These are phyloP conservation scores for Geotrypetes seraphini DNA, from an alignment of 2,797 vertebrate genomes.

Conservation along the genomic window DNA sequence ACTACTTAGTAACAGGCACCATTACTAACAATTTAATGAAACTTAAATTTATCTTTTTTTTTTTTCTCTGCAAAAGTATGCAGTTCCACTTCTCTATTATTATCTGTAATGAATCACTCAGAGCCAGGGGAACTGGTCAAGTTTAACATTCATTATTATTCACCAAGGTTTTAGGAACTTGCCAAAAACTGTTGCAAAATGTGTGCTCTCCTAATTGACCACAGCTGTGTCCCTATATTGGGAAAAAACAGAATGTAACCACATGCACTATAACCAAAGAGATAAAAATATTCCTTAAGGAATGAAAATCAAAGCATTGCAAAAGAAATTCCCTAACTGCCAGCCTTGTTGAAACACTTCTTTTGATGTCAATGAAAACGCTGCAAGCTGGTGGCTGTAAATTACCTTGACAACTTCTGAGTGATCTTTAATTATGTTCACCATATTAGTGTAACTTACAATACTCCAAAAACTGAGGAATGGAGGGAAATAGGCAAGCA, in stretches of 20 bases:
- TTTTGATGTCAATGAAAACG: conserved; percentile 4
- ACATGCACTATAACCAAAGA: neutral
- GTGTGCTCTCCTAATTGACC: conserved; percentile 24
- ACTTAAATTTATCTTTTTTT: conserved; percentile 12
- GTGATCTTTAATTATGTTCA: conserved; percentile 3
- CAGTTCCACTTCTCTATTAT: conserved; percentile 1
- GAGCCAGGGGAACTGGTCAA: conserved; percentile 22
- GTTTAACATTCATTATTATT: conserved; percentile 16
- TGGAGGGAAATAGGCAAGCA: too few relatives aligned
- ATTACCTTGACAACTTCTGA: too few relatives aligned
- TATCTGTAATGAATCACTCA: conserved; percentile 16
- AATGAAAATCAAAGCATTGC: conserved; percentile 3
- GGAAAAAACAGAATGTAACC: conserved; percentile 12
- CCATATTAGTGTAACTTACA: neutral
- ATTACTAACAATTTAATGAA: conserved; percentile 11
- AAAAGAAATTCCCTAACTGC: conserved; percentile 14
- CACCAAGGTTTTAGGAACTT: conserved; percentile 15
- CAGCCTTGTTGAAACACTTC: conserved; percentile 1
- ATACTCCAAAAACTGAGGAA: too few relatives aligned
- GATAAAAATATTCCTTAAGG: conserved; percentile 12
- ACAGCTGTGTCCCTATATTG: conserved; percentile 9
- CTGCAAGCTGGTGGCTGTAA: too few relatives aligned
- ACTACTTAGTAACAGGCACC: conserved; percentile 3
- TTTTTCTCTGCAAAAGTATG: conserved; percentile 2
- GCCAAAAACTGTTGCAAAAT: conserved; percentile 23